A percentile compares a stretch with the other conserved stretches of the same genome.
Conservation (phyloP, 2,888 invertebrate species). For the Junonia oenone region DNA sequence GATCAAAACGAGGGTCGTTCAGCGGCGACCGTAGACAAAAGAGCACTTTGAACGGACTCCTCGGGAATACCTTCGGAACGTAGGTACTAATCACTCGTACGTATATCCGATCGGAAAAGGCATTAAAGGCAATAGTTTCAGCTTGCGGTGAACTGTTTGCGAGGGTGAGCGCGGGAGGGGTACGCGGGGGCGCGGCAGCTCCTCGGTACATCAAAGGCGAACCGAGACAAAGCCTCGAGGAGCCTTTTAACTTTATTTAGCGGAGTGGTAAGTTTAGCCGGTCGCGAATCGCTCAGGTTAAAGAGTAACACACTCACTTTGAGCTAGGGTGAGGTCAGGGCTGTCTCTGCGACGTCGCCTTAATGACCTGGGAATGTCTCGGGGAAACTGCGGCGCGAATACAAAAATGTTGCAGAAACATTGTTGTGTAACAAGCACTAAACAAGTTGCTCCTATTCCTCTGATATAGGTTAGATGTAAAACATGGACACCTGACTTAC, state of each 20-base stretch:
- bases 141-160: conserved; percentile 75
- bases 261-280: conserved; percentile 80
- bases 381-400: background rate
- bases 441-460: background rate
- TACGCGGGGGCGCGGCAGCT: conserved; percentile 29
- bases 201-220: conserved; percentile 71
- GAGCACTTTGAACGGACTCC: conserved; percentile 63
- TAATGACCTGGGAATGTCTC: conserved; percentile 4
- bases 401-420: background rate
- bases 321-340: conserved; percentile 56
- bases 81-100: conserved; percentile 65
- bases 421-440: background rate
- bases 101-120: conserved; percentile 69
- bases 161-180: conserved; percentile 40
- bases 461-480: background rate
- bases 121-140: conserved; percentile 75
- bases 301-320: conserved; percentile 80
- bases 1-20: conserved; percentile 53
- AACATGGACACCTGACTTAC: background rate
- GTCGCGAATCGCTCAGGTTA: conserved; percentile 79
- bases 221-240: conserved; percentile 76
- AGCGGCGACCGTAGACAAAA: conserved; percentile 52
- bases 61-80: conserved; percentile 63
- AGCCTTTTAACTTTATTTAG: conserved; percentile 80
- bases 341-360: conserved; percentile 32